Percentiles rank a stretch among this genome's conserved stretches.
Evolutionary conservation across 2,113 vertebrate species (phyloP).

Genomic region (Calonectris borealis): DNA sequence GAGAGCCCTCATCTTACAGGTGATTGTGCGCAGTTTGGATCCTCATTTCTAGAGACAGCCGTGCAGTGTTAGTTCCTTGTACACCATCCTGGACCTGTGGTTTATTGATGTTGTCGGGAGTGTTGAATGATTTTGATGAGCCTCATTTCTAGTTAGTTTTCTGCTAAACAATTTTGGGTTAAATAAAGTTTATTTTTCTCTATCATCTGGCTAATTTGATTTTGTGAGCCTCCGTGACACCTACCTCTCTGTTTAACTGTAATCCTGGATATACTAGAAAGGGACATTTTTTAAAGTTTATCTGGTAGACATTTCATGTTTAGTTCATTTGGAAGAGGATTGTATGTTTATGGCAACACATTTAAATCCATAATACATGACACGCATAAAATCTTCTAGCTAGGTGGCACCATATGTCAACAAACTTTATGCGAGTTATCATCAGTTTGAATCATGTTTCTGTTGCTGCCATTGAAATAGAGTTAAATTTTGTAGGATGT

Average conservation of each 20-base stretch:
- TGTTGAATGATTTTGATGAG: too few relatives aligned
- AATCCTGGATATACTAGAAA: not conserved
- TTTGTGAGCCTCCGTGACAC: too few relatives aligned
- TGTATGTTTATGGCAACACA: not conserved
- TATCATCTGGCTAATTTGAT: too few relatives aligned
- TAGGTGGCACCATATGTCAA: constrained; percentile 1
- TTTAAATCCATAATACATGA: not conserved
- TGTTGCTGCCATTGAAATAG: not conserved
- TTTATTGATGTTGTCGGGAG: too few relatives aligned
- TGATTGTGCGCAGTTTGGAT: too few relatives aligned
- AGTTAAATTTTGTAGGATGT: not conserved
- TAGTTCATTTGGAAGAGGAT: not conserved
- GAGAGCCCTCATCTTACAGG: too few relatives aligned
- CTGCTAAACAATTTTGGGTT: too few relatives aligned
- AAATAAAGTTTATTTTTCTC: too few relatives aligned
- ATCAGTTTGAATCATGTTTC: not conserved
- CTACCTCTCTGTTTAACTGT: not conserved
- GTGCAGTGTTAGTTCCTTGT: too few relatives aligned
- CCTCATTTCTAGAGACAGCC: too few relatives aligned
- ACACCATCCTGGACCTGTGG: too few relatives aligned
- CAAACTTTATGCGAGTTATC: not conserved
- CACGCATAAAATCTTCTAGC: not conserved
- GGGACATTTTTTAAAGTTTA: not conserved
- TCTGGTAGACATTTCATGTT: not conserved
- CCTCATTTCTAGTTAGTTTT: too few relatives aligned